Evolutionary conservation across 1,140 invertebrate genomes (phyloP), one percentile per base, ranked within the genome.

Genomic region (Trichonephila inaurata): DNA sequence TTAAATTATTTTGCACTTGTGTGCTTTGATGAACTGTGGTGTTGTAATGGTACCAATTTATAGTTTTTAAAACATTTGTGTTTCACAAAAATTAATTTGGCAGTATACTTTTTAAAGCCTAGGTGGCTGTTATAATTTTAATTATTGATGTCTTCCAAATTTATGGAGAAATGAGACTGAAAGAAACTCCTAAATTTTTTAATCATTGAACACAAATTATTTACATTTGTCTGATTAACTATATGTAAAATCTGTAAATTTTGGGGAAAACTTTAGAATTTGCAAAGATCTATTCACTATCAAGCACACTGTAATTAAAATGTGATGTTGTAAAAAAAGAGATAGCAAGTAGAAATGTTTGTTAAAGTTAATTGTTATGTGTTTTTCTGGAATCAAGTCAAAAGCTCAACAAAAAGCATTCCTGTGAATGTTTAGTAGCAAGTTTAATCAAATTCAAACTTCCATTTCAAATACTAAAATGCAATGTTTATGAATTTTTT

Each of bases 361-460:
- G 85, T 87, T 87, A 60, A 87, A 87, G 60, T 87, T 87, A 64
- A 87, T 87, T 87, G 85, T 87, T 87, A 60, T 24, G 18, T 85
- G 40, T 85, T 85, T 58, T 60, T 58, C n/a, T 85, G 40, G n/a
- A 85, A 85, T 85, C 51, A 51, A 58, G 72, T 40, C 72, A 77
- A 77, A 77, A 77, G 72, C 72, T 77, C 72, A 77, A 77, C 7
- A 14, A 77, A 40, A 40, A 28, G 72, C 72, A 33, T 77, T 40
- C 28, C 33, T 33, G 18, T 77, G 18, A 77, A 33, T 77, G 28
- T 77, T 77, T 24, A 77, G 14, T 5, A 77, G 14, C 28, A 24
- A 69, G 66, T 69, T 24, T 24, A 69, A 77, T 77, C 28, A 77
- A 77, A 77, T 33, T 77, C 14, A 18, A 77, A 40, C 14, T 77